Evolutionary conservation across 2,797 vertebrate genomes (phyloP).

Genomic region (Cynodonichthys magdalenae): DNA sequence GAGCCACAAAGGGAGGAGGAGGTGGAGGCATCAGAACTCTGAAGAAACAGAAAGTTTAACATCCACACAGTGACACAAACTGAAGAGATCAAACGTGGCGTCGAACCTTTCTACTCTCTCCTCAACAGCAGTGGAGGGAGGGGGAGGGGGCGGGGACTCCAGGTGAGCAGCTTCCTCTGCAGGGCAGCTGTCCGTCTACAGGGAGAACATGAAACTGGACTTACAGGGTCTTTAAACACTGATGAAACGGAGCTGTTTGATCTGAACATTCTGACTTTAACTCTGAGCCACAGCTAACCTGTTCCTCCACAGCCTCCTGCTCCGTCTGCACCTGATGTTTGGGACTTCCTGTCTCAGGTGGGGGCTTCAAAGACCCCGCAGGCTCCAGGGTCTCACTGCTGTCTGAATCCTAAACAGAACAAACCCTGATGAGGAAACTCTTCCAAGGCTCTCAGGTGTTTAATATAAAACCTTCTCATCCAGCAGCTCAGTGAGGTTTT

Average conservation of each 20-base stretch:
- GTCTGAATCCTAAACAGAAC: slow-evolving; percentile 68
- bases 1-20: slow-evolving; percentile 45
- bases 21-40: slow-evolving; percentile 83
- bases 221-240: no score
- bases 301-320: slow-evolving; percentile 54
- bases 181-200: slow-evolving; percentile 50
- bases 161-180: slow-evolving; percentile 45
- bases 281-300: slow-evolving; percentile 37
- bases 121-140: slow-evolving; percentile 38
- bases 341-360: slow-evolving; percentile 69
- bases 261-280: background rate
- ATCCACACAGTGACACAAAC: background rate
- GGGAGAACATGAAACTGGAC: slow-evolving; percentile 9
- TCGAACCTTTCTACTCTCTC: slow-evolving; percentile 74
- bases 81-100: background rate
- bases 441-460: no score
- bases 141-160: slow-evolving; percentile 48
- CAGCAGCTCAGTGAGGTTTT: no score
- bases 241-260: background rate
- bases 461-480: no score
- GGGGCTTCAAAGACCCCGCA: slow-evolving; percentile 49
- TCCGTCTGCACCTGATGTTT: slow-evolving; percentile 71
- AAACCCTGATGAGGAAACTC: slow-evolving; percentile 1
- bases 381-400: slow-evolving; percentile 53
- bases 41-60: background rate